phyloP scores from a whole-genome alignment of 1,140 invertebrate genomes.

The Bombyx mandarina region DNA sequence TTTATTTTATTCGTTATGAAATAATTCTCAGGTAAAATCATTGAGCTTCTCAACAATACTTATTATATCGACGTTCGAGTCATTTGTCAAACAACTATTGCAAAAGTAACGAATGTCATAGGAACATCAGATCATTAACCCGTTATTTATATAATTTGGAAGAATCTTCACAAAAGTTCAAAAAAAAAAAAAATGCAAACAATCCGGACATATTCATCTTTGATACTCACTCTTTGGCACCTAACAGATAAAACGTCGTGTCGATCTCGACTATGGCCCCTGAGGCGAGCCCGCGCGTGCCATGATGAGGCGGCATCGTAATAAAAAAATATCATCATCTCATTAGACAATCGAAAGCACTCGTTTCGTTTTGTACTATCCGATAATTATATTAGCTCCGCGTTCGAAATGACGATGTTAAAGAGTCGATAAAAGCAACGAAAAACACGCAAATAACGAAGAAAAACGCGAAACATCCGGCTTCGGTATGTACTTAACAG shows the following conservation, averaged over 20 bases:
- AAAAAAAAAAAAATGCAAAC: slow-evolving; percentile 35
- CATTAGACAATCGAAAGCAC: slow-evolving; percentile 6
- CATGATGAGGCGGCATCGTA: slow-evolving; percentile 6
- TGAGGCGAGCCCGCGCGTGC: slow-evolving; percentile 6
- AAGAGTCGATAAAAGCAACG: slow-evolving; percentile 23
- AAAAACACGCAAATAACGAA: slow-evolving; percentile 39
- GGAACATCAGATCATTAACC: slow-evolving; percentile 69
- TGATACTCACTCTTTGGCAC: slow-evolving; percentile 69
- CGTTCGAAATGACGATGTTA: slow-evolving; percentile 14
- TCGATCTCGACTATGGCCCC: slow-evolving; percentile 41
- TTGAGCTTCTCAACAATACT: slow-evolving; percentile 62
- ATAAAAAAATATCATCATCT: not conserved
- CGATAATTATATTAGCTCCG: slow-evolving; percentile 17
- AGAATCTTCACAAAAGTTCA: slow-evolving; percentile 35
- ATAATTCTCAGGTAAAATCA: slow-evolving; percentile 45
- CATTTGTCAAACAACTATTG: slow-evolving; percentile 31
- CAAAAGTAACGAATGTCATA: slow-evolving; percentile 53
- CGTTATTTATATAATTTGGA: slow-evolving; percentile 63
- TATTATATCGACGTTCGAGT: slow-evolving; percentile 53
- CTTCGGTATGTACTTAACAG: slow-evolving; percentile 35
- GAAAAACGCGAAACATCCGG: slow-evolving; percentile 26
- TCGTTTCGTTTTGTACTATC: slow-evolving; percentile 9
- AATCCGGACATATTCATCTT: slow-evolving; percentile 62
- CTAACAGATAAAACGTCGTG: slow-evolving; percentile 48
- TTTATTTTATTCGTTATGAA: slow-evolving; percentile 45